A percentile compares a stretch with the other conserved stretches of the same genome.
phyloP scores from a whole-genome alignment of 2,113 vertebrate species.

The Neoarius graeffei region DNA sequence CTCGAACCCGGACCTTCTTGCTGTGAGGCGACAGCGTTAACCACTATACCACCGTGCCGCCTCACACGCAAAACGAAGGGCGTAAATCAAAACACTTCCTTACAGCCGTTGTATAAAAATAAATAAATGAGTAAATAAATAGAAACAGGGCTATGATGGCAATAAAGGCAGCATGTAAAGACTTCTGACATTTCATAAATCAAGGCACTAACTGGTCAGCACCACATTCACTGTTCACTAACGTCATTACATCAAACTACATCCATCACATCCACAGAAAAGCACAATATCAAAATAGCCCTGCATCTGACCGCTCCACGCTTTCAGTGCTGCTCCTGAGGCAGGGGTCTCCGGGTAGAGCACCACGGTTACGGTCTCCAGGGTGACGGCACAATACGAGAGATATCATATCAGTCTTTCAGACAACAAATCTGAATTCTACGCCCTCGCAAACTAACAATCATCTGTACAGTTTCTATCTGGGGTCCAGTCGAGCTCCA shows the following conservation, averaged over 20 bases:
- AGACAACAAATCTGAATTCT: not conserved
- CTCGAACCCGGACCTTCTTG: no score
- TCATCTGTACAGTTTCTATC: not conserved
- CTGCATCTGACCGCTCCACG: not conserved
- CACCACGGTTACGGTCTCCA: constrained; percentile 42
- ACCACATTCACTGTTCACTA: not conserved
- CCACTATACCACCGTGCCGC: no score
- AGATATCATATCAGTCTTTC: not conserved
- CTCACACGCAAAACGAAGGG: not conserved
- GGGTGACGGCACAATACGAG: constrained; percentile 15
- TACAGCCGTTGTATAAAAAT: constrained; percentile 25
- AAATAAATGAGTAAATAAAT: not conserved
- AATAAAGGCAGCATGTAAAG: constrained; percentile 19
- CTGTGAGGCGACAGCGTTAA: no score
- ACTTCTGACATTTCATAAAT: constrained; percentile 42
- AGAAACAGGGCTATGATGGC: not conserved
- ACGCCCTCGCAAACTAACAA: not conserved
- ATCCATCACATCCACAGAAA: not conserved
- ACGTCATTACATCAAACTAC: not conserved
- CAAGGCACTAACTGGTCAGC: constrained; percentile 12
- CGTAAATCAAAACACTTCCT: constrained; percentile 38
- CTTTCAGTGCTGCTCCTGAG: constrained; percentile 7
- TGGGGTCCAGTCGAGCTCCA: not conserved
- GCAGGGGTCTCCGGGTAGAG: constrained; percentile 15
- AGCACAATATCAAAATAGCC: constrained; percentile 22